Evolutionary conservation across 2,888 invertebrate genomes (phyloP), one percentile per base, ranked within the genome.

Genomic region (Drosophila fungiperda): DNA sequence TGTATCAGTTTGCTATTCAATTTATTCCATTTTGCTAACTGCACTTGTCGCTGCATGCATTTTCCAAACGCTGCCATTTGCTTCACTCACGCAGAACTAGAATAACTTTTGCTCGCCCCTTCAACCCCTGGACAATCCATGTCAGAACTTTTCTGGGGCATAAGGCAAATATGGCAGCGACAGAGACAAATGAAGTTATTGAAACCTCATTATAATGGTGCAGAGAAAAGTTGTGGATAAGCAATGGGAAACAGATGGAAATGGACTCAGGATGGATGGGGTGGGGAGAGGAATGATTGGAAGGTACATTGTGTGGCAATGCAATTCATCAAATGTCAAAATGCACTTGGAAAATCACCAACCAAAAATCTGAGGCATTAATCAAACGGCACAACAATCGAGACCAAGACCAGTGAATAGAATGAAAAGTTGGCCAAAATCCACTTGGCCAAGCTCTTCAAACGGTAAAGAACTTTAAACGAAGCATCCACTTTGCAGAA

Each of bases 181-280:
- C 87, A 89, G 83, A 87, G 89, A 89, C 83, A 87, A 87, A 87
- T 87, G 87, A 83, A 89, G 88, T 85, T 83, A 89, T 89, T 73
- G 89, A 87, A 89, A 89, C 77, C 85, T 84, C 87, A 89, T 86
- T 86, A 86, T 75, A 88, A 79, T 74, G 81, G 83, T 71, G 76
- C 68, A 78, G 75, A 73, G 57, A 49, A 72, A 68, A 78, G 61
- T 59, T 63, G 69, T 57, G 67, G 65, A 71, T 61, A 76, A 67
- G 59, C 75, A 65, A 63, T 67, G 52, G 49, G 62, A 67, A 73
- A 55, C 64, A 76, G 73, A 80, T 68, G 74, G 68, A 73, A 57
- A 50, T 48, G 33, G 35, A 48, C 26, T 26, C 49, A 20, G 36
- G 6, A 20, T 8, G 7, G 12, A 11, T n/a, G 32, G 26, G 23